These are phyloP conservation scores for Lonchura striata DNA, from an alignment of 2,113 vertebrate genomes.

Conservation along the genomic window DNA sequence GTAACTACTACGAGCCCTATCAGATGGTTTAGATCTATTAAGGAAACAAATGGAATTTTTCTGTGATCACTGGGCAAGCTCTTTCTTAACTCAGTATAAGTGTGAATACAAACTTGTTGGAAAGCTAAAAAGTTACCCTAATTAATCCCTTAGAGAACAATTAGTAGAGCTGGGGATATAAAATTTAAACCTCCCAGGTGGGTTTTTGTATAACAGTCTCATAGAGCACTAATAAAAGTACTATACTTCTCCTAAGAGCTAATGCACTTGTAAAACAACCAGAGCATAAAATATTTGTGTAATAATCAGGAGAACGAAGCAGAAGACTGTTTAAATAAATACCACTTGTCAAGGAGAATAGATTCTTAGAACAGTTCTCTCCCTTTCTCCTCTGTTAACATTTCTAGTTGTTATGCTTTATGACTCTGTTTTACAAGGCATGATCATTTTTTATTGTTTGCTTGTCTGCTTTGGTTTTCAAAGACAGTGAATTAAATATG, in stretches of 20 bases:
- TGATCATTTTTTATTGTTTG: background rate
- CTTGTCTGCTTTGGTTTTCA: background rate
- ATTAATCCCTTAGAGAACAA: conserved; percentile 75
- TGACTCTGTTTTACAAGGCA: background rate
- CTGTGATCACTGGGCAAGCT: conserved; percentile 6
- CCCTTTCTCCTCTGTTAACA: background rate
- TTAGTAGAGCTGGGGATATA: conserved; percentile 57
- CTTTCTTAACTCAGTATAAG: conserved; percentile 32
- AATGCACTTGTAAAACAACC: conserved; percentile 40
- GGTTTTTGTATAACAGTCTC: conserved; percentile 22
- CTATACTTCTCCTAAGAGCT: conserved; percentile 46
- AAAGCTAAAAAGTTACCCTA: conserved; percentile 62
- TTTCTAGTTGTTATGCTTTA: background rate
- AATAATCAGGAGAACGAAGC: conserved; percentile 24
- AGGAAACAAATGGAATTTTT: conserved; percentile 27
- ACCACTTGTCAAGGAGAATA: background rate
- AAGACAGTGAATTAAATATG: background rate
- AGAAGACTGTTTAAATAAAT: conserved; percentile 51
- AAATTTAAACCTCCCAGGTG: conserved; percentile 61
- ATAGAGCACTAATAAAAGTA: conserved; percentile 51
- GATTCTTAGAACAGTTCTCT: background rate
- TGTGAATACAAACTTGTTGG: conserved; percentile 40
- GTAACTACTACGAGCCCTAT: background rate
- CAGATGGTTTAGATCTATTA: conserved; percentile 18
- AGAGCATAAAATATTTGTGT: conserved; percentile 53